phyloP scores from a whole-genome alignment of 2,113 vertebrate species.

The Leptobrachium leishanense region DNA sequence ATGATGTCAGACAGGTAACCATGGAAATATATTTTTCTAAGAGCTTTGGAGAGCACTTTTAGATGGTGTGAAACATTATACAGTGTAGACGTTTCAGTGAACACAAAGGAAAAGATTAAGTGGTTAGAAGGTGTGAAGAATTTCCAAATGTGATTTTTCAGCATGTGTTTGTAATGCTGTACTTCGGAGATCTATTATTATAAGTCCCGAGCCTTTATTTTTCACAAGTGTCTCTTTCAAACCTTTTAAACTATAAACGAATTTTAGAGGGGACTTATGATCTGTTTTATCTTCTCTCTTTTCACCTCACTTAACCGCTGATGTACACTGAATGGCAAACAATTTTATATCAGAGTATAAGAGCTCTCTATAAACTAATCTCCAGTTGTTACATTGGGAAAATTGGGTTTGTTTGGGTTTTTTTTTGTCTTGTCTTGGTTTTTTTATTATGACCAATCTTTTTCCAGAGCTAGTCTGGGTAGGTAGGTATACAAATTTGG shows the following conservation, averaged over 20 bases:
- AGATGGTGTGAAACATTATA: constrained; percentile 41
- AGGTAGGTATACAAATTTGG: no score
- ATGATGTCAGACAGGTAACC: background rate
- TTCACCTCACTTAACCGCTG: background rate
- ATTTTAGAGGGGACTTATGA: background rate
- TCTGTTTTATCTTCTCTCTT: background rate
- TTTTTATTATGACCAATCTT: no score
- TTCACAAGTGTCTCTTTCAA: no score
- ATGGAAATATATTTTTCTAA: constrained; percentile 22
- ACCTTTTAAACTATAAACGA: no score
- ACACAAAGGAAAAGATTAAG: constrained; percentile 44
- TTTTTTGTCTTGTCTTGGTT: no score
- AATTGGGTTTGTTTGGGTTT: no score
- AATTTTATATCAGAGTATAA: no score
- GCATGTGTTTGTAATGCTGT: constrained; percentile 36
- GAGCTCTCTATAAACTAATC: no score
- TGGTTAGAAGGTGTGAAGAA: constrained; percentile 40
- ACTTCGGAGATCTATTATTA: constrained; percentile 10
- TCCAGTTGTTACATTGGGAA: no score
- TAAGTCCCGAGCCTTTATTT: no score
- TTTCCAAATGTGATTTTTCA: constrained; percentile 37
- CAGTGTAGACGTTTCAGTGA: constrained; percentile 38
- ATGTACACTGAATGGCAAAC: background rate
- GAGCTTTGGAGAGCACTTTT: constrained; percentile 30
- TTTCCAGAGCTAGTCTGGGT: no score